A percentile compares a stretch with the other conserved stretches of the same genome.
These are phyloP conservation scores for Poecilia picta DNA, from an alignment of 2,797 vertebrate genomes.

Conservation along the genomic window DNA sequence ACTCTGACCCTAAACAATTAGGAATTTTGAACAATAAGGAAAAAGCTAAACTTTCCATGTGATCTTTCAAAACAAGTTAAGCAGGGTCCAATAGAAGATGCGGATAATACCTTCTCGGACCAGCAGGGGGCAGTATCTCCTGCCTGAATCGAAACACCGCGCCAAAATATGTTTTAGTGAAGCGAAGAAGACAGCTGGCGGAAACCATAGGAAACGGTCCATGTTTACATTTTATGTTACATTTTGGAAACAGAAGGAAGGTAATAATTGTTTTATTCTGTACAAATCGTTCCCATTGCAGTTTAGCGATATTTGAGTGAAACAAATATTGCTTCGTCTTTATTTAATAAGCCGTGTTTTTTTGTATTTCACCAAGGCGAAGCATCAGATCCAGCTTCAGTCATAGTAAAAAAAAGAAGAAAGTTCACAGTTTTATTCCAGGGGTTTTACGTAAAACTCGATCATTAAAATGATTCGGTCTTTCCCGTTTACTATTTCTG, in stretches of 20 bases:
- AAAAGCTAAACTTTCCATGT: neutral
- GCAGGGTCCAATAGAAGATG: slow-evolving; percentile 8
- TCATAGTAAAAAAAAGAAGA: neutral
- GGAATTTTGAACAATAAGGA: neutral
- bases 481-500: neutral
- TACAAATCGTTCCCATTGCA: neutral
- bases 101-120: neutral
- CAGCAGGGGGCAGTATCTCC: slow-evolving; percentile 10
- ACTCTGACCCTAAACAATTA: neutral
- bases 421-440: neutral
- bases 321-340: neutral
- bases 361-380: neutral
- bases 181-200: slow-evolving; percentile 60
- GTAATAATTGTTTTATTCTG: slow-evolving; percentile 20
- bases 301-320: neutral
- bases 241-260: slow-evolving; percentile 11
- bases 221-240: neutral
- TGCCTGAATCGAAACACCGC: neutral
- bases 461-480: neutral
- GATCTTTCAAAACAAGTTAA: neutral
- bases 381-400: neutral
- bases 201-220: slow-evolving; percentile 8
- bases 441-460: neutral
- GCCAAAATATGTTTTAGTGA: slow-evolving; percentile 28
- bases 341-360: neutral